A percentile compares a stretch with the other conserved stretches of the same genome.
These are phyloP conservation scores for Tetranychus piercei DNA, from an alignment of 2,888 invertebrate species.

Conservation along the genomic window DNA sequence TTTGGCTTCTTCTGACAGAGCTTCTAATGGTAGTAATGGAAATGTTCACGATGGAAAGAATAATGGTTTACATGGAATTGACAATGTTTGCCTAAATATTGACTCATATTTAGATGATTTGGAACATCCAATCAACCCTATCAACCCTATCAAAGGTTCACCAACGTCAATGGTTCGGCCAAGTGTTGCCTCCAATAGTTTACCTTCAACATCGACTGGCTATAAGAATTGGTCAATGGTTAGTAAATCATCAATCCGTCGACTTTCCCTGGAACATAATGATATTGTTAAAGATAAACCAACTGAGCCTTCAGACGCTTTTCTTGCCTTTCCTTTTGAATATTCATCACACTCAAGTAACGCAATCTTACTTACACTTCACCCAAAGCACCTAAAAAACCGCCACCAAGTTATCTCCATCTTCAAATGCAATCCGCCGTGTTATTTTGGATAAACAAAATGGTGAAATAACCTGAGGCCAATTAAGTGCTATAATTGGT, in stretches of 20 bases:
- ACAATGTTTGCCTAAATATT: constrained; percentile 9
- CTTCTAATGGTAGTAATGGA: not conserved
- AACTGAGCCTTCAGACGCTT: constrained; percentile 4
- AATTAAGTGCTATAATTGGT: constrained; percentile 20
- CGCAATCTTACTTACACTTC: constrained; percentile 18
- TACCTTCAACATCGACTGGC: constrained; percentile 6
- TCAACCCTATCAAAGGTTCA: not conserved
- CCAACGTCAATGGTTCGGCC: not conserved
- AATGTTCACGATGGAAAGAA: not conserved
- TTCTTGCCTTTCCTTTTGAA: constrained; percentile 3
- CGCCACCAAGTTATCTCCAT: not conserved
- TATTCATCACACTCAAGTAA: not conserved
- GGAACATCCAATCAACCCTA: constrained; percentile 7
- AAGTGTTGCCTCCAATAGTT: not conserved
- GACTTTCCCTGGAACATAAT: constrained; percentile 2
- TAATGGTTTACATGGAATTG: not conserved
- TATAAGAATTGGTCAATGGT: constrained; percentile 5
- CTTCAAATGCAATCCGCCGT: not conserved
- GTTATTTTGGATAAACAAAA: constrained; percentile 16
- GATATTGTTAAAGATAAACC: not conserved
- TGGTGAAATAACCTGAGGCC: constrained; percentile 16
- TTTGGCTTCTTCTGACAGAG: not conserved
- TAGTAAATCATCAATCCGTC: constrained; percentile 3
- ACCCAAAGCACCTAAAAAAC: not conserved
- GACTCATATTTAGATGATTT: constrained; percentile 14